Evolutionary conservation across 1,140 invertebrate genomes (phyloP).

Genomic region (Drosophila nigromelanica): DNA sequence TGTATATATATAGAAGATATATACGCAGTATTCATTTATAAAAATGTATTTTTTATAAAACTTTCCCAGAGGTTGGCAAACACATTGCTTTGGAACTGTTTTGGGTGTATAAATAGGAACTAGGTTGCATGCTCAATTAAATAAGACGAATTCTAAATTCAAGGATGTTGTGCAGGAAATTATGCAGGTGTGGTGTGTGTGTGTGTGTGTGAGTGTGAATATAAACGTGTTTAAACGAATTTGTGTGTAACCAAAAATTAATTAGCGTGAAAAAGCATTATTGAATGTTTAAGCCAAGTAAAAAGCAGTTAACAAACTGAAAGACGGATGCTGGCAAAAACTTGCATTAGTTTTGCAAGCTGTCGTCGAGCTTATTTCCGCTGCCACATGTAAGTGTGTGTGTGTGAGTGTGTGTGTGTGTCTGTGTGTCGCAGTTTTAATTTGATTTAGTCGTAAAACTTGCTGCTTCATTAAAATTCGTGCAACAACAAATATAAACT

Average conservation of each 20-base stretch:
- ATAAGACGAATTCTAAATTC: conserved; percentile 15
- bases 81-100: background rate
- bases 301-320: conserved; percentile 52
- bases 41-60: no score
- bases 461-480: conserved; percentile 76
- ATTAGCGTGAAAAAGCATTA: conserved; percentile 82
- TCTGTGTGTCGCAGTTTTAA: conserved; percentile 59
- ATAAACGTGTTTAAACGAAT: conserved; percentile 30
- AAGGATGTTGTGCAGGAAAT: conserved; percentile 56
- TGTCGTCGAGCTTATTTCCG: conserved; percentile 69
- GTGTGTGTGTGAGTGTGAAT: conserved; percentile 31
- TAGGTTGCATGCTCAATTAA: conserved; percentile 5
- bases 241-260: conserved; percentile 69
- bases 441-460: conserved; percentile 81
- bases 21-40: no score
- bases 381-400: conserved; percentile 8
- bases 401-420: conserved; percentile 7
- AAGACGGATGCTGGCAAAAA: conserved; percentile 54
- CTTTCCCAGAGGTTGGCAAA: no score
- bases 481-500: conserved; percentile 76
- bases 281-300: conserved; percentile 53
- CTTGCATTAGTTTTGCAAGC: conserved; percentile 73
- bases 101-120: background rate
- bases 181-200: conserved; percentile 47
- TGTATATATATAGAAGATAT: no score